Base-by-base conservation (phyloP, 2,888 invertebrate genomes). In the Hetaerina titia region DNA sequence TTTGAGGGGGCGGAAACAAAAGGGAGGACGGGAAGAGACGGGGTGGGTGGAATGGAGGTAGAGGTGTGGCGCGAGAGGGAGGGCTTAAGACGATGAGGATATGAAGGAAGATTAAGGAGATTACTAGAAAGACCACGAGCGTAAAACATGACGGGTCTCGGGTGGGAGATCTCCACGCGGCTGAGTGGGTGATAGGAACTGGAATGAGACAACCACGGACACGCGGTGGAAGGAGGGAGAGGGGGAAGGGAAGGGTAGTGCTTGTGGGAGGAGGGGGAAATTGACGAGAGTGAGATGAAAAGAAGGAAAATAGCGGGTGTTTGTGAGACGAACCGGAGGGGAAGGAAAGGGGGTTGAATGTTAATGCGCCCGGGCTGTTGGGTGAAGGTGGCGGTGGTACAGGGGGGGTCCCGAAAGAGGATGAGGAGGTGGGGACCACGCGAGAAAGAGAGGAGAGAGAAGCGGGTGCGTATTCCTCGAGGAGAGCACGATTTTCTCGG, bases 51-150 rank as follows among this genome's bases (percentile, higher is more conserved):
- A 9, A 15, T 57, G 63, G 58, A 25, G 64, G 45, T 19, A 31
- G 31, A 90, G 64, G 60, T 45, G 64, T 63, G 15, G 31, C 8
- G 64, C 19, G 69, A 22, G 64, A 19, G 22, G 92, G 45, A 45
- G 64, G 56, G 69, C 92, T 92, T 56, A 69, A 92, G 92, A 92
- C 92, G 92, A n/a, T 56, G 92, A 92, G 92, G 69, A 92, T 92
- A 92, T 81, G 81, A 81, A 92, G 92, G 92, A 56, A 92, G 92
- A 92, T 81, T 81, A 81, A 81, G 81, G 81, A 92, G 92, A 92
- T 92, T 92, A 92, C 92, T 22, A 92, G 92, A 92, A 92, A 92
- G 64, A 69, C 64, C 69, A 92, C 92, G 69, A 92, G 69, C 64
- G 92, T 56, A 56, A 81, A 92, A 92, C 92, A 92, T 92, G 92